Percentiles rank a stretch among this genome's conserved stretches.
phyloP scores from a whole-genome alignment of 2,888 invertebrate species.

The Cerceris rybyensis region DNA sequence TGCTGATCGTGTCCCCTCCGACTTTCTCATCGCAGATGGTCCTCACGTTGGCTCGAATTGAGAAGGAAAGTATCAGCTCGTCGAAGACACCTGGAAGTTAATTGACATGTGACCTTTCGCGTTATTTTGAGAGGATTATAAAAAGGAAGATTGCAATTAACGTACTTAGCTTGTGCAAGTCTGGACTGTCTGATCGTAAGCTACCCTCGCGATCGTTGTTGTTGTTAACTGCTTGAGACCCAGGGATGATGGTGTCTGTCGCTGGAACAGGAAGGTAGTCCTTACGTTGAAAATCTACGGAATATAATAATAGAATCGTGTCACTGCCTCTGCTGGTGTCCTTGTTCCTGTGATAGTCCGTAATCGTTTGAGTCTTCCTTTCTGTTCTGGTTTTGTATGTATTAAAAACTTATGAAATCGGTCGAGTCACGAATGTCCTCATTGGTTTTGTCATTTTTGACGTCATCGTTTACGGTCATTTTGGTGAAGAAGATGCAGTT shows the following conservation, averaged over 20 bases:
- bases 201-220: conserved; percentile 69
- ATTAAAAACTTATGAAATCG: too few species aligned
- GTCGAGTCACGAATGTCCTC: too few species aligned
- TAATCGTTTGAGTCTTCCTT: conserved; percentile 11
- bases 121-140: neutral
- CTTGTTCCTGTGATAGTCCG: conserved; percentile 58
- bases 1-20: conserved; percentile 80
- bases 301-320: conserved; percentile 69
- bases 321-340: conserved; percentile 66
- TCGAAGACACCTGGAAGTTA: conserved; percentile 72
- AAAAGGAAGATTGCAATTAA: conserved; percentile 12
- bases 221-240: conserved; percentile 61
- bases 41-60: conserved; percentile 76
- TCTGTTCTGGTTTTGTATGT: neutral
- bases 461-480: too few species aligned
- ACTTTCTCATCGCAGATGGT: conserved; percentile 80
- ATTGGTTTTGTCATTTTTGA: too few species aligned
- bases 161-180: conserved; percentile 73
- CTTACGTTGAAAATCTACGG: conserved; percentile 75
- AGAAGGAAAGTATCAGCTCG: conserved; percentile 80
- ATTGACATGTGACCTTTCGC: neutral
- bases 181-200: conserved; percentile 66
- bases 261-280: conserved; percentile 80
- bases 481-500: too few species aligned
- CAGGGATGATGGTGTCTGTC: conserved; percentile 70